phyloP scores from a whole-genome alignment of 2,113 vertebrate genomes.

The Aspiorhynchus laticeps region DNA sequence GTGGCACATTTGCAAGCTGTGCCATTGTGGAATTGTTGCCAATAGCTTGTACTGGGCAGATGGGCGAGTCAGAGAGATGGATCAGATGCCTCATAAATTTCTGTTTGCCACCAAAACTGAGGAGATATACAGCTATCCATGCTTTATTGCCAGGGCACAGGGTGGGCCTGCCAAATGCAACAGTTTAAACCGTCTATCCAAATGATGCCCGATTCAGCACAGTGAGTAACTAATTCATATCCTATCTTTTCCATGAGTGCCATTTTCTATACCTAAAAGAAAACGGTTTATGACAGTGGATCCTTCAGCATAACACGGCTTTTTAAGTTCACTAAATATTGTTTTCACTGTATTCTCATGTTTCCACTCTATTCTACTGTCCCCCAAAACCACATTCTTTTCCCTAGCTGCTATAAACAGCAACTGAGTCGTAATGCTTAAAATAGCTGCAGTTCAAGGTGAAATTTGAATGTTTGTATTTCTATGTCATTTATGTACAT shows the following conservation, averaged over 20 bases:
- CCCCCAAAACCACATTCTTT: neutral
- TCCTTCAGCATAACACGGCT: slow-evolving; percentile 14
- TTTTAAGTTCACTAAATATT: neutral
- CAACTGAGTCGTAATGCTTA: slow-evolving; percentile 57
- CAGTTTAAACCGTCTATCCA: slow-evolving; percentile 59
- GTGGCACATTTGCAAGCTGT: slow-evolving; percentile 80
- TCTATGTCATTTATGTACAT: slow-evolving; percentile 69
- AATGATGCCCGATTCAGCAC: slow-evolving; percentile 52
- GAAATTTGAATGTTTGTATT: slow-evolving; percentile 67
- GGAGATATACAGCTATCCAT: slow-evolving; percentile 65
- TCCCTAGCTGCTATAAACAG: slow-evolving; percentile 30
- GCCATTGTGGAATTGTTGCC: slow-evolving; percentile 65
- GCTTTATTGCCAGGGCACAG: slow-evolving; percentile 65
- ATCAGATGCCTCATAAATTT: slow-evolving; percentile 79
- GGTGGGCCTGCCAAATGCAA: slow-evolving; percentile 68
- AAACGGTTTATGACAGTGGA: slow-evolving; percentile 37
- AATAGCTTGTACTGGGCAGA: slow-evolving; percentile 73
- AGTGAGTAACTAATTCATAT: slow-evolving; percentile 45
- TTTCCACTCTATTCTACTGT: slow-evolving; percentile 11
- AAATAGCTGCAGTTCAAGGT: slow-evolving; percentile 63
- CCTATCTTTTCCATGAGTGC: neutral
- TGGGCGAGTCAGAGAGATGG: slow-evolving; percentile 72
- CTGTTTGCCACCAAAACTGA: slow-evolving; percentile 64
- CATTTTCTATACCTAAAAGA: slow-evolving; percentile 22
- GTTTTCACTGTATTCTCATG: slow-evolving; percentile 24